Base-by-base conservation (phyloP, 2,888 invertebrate species). In the Aricia artaxerxes region DNA sequence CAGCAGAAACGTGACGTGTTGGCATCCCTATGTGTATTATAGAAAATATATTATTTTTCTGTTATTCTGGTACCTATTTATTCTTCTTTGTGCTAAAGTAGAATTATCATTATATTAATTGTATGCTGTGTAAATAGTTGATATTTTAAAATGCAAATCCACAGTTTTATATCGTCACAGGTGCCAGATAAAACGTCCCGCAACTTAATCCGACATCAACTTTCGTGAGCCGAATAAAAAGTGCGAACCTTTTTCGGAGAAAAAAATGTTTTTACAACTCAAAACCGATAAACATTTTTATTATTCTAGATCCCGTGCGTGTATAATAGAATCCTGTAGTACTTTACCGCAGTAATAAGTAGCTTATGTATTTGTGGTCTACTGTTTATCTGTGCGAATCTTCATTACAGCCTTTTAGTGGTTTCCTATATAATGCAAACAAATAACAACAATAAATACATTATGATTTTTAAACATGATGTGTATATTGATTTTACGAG, bases 101-200 rank as follows among this genome's bases (percentile, higher is more conserved):
- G 44, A 44, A 53, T 53, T 24, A 4, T 24, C n/a, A 24, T 61
- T 1, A 61, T 57, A 16, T 57, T 57, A 24, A 24, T 57, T 3
- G 57, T 57, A 57, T 57, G 1, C 24, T 76, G 31, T 53, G 53
- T 53, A 57, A 57, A 57, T 4, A 76, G 76, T 76, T n/a, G 44
- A 75, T 44, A 76, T 53, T 76, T 75, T 53, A 57, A 57, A 75
- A 76, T 53, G 83, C 83, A 82, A 86, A 84, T 82, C 77, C 81
- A 77, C 82, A 83, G 82, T 84, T 85, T 83, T 82, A 81, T 83
- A 79, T 81, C 81, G 86, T 84, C 87, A 86, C 88, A 89, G 89
- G 88, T 89, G 89, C 82, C 77, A 87, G 85, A 86, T 86, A 86
- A 89, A 86, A 84, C 85, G 85, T 87, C 86, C 86, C 86, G 85